Percentiles rank a stretch among this genome's conserved stretches.
phyloP scores from a whole-genome alignment of 2,888 invertebrate genomes.

The Apodemia duryi region DNA sequence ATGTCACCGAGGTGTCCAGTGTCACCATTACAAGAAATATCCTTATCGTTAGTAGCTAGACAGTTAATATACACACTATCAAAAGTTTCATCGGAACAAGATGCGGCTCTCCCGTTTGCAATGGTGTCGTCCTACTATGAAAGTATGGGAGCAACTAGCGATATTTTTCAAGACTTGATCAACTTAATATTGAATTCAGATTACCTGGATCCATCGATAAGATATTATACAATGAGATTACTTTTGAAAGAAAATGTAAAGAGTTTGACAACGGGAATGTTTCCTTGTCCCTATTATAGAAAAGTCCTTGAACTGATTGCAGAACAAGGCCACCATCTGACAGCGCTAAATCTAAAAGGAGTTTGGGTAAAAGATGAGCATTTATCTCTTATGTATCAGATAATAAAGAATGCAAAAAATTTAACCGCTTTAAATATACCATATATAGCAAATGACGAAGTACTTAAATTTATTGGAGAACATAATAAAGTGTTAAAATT shows the following conservation, averaged over 20 bases:
- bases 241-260: slow-evolving; percentile 83
- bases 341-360: slow-evolving; percentile 83
- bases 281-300: slow-evolving; percentile 85
- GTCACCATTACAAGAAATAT: slow-evolving; percentile 78
- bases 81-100: slow-evolving; percentile 80
- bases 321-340: slow-evolving; percentile 81
- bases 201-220: slow-evolving; percentile 82
- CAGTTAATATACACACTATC: slow-evolving; percentile 81
- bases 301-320: slow-evolving; percentile 83
- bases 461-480: slow-evolving; percentile 80
- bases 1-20: slow-evolving; percentile 84
- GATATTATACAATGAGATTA: slow-evolving; percentile 82
- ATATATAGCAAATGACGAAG: slow-evolving; percentile 84
- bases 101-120: slow-evolving; percentile 78
- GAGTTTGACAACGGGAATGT: slow-evolving; percentile 82
- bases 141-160: slow-evolving; percentile 81
- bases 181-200: slow-evolving; percentile 82
- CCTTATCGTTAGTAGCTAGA: slow-evolving; percentile 80
- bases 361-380: slow-evolving; percentile 87
- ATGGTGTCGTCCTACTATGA: slow-evolving; percentile 81
- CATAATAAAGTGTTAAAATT: slow-evolving; percentile 78
- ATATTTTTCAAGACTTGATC: slow-evolving; percentile 84
- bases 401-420: slow-evolving; percentile 79
- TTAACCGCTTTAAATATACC: slow-evolving; percentile 83
- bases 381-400: slow-evolving; percentile 79